Percentiles rank a stretch among this genome's conserved stretches.
Evolutionary conservation across 2,113 vertebrate genomes (phyloP).

Genomic region (Eira barbara): DNA sequence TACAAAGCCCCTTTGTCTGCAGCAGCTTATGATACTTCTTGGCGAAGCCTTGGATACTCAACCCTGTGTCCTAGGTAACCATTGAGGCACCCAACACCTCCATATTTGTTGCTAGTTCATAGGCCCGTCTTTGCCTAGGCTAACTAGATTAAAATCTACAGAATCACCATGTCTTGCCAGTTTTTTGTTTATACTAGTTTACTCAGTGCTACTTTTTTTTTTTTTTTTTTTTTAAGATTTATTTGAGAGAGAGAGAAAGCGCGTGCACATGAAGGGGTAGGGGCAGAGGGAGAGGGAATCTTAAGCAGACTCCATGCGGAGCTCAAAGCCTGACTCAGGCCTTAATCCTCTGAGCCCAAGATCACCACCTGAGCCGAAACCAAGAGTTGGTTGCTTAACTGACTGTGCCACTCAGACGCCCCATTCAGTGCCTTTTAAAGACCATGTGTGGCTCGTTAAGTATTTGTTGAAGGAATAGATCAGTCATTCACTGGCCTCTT

Average conservation of each 20-base stretch:
- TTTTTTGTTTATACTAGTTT: not conserved
- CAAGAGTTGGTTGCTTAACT: not conserved
- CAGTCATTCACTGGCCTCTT: not conserved
- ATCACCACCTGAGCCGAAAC: not conserved
- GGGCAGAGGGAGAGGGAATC: not conserved
- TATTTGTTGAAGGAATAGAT: not conserved
- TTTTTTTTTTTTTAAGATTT: not conserved
- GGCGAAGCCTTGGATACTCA: not conserved
- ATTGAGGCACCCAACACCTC: no score
- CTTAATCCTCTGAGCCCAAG: not conserved
- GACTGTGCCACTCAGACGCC: not conserved
- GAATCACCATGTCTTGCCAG: not conserved
- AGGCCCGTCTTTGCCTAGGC: not conserved
- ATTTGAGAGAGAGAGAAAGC: not conserved
- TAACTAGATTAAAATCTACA: not conserved
- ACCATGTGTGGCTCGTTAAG: not conserved
- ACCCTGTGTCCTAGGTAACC: not conserved
- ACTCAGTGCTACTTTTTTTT: not conserved
- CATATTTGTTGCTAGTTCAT: not conserved
- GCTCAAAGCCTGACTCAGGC: not conserved
- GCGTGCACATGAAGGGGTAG: not conserved
- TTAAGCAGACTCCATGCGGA: not conserved
- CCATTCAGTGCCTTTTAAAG: not conserved
- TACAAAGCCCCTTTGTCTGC: not conserved
- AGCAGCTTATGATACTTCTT: not conserved